Evolutionary conservation across 1,140 invertebrate genomes (phyloP).

Genomic region (Anadara kagoshimensis): DNA sequence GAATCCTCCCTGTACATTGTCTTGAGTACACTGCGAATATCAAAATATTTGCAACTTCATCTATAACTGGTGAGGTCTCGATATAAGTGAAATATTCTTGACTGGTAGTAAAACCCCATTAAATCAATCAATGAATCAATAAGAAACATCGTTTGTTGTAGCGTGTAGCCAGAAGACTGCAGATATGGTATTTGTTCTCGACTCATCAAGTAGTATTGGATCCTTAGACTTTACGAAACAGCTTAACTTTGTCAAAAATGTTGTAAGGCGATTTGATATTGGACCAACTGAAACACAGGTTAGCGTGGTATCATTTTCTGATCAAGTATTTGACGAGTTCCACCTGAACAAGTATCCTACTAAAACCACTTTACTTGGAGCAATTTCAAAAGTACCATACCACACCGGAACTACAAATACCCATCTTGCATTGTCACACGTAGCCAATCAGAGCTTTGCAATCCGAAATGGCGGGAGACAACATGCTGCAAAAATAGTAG

Average conservation of each 20-base stretch:
- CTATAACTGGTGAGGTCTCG: too few species aligned
- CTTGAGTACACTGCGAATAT: too few species aligned
- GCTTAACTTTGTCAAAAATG: slow-evolving; percentile 46
- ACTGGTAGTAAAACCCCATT: too few species aligned
- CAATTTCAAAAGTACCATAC: slow-evolving; percentile 41
- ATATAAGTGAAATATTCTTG: too few species aligned
- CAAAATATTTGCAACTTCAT: too few species aligned
- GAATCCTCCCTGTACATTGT: too few species aligned
- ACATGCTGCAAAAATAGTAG: slow-evolving; percentile 45
- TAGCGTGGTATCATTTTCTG: slow-evolving; percentile 50
- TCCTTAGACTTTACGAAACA: slow-evolving; percentile 46
- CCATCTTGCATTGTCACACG: slow-evolving; percentile 45
- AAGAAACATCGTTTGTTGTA: slow-evolving; percentile 18
- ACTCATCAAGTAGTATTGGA: slow-evolving; percentile 58
- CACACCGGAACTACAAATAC: slow-evolving; percentile 48
- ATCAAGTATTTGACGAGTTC: slow-evolving; percentile 43
- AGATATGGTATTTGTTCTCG: slow-evolving; percentile 61
- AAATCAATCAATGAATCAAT: neutral
- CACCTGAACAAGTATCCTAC: slow-evolving; percentile 47
- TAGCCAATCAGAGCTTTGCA: slow-evolving; percentile 38
- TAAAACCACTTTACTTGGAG: slow-evolving; percentile 43
- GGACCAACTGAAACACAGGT: slow-evolving; percentile 55
- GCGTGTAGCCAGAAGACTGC: slow-evolving; percentile 46
- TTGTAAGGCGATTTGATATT: slow-evolving; percentile 44
- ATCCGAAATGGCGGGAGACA: slow-evolving; percentile 36